phyloP scores from a whole-genome alignment of 1,140 invertebrate species.

The Drosophila littoralis region DNA sequence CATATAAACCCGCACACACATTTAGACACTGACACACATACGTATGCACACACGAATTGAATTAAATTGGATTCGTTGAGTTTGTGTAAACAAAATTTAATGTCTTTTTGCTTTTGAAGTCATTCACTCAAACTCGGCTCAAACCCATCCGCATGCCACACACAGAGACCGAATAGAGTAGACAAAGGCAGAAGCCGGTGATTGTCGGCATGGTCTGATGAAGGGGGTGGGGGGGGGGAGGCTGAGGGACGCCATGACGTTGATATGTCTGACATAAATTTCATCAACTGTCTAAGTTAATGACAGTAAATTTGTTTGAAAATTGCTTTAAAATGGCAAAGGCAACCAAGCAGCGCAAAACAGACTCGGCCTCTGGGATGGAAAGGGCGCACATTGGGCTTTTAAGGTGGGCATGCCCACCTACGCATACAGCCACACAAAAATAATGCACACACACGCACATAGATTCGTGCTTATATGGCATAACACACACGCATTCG shows the following conservation, averaged over 20 bases:
- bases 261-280: conserved; percentile 83
- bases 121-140: conserved; percentile 75
- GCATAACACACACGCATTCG: conserved; percentile 25
- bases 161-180: conserved; percentile 23
- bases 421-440: conserved; percentile 9
- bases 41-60: conserved; percentile 68
- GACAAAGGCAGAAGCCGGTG: conserved; percentile 37
- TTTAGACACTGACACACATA: conserved; percentile 11
- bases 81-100: conserved; percentile 83
- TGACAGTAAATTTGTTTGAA: conserved; percentile 83
- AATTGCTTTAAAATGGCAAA: conserved; percentile 82
- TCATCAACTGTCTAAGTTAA: conserved; percentile 83
- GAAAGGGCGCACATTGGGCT: conserved; percentile 25
- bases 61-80: conserved; percentile 83
- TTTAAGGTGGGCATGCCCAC: conserved; percentile 59
- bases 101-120: conserved; percentile 83
- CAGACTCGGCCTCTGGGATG: conserved; percentile 42
- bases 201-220: conserved; percentile 1
- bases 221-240: neutral
- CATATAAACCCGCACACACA: conserved; percentile 11
- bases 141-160: conserved; percentile 44
- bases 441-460: conserved; percentile 40
- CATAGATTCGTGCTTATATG: conserved; percentile 12
- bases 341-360: conserved; percentile 77
- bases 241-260: conserved; percentile 62